A percentile compares a stretch with the other conserved stretches of the same genome.
These are phyloP conservation scores for Myrmophylax atrothorax DNA, from an alignment of 2,113 vertebrate genomes.

Conservation along the genomic window DNA sequence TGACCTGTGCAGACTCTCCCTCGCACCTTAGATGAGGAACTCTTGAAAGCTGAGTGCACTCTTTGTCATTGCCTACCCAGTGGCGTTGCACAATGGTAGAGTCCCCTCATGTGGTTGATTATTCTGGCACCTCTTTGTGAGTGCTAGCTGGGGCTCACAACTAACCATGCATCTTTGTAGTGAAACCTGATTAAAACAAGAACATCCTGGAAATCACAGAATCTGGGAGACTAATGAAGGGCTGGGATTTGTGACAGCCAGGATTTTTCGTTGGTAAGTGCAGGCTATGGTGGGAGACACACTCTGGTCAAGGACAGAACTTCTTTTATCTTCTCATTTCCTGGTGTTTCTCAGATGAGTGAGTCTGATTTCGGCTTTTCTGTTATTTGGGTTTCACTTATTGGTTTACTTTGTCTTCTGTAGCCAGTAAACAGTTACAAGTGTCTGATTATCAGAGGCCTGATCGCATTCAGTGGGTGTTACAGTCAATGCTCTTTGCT, in stretches of 20 bases:
- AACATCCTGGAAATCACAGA: background rate
- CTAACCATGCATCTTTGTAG: background rate
- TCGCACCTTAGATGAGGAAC: background rate
- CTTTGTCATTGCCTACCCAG: fast-evolving
- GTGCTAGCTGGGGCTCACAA: background rate
- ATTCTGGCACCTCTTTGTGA: background rate
- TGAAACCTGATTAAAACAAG: background rate
- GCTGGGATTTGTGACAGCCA: background rate
- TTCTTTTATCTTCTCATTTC: background rate
- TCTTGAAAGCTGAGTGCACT: background rate
- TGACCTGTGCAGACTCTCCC: background rate
- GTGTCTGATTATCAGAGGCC: background rate
- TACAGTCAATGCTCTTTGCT: background rate
- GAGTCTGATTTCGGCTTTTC: background rate
- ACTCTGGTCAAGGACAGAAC: background rate
- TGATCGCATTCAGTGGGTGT: background rate
- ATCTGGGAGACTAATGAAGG: background rate
- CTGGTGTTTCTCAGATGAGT: background rate
- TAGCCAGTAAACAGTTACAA: background rate
- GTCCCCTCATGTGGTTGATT: fast-evolving
- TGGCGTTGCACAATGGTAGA: background rate
- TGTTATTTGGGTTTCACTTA: background rate
- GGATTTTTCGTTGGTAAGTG: background rate
- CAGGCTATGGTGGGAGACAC: background rate
- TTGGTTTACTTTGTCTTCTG: background rate